Evolutionary conservation across 2,888 invertebrate species (phyloP), one percentile per base, ranked within the genome.

Genomic region (Drosophila quinaria): DNA sequence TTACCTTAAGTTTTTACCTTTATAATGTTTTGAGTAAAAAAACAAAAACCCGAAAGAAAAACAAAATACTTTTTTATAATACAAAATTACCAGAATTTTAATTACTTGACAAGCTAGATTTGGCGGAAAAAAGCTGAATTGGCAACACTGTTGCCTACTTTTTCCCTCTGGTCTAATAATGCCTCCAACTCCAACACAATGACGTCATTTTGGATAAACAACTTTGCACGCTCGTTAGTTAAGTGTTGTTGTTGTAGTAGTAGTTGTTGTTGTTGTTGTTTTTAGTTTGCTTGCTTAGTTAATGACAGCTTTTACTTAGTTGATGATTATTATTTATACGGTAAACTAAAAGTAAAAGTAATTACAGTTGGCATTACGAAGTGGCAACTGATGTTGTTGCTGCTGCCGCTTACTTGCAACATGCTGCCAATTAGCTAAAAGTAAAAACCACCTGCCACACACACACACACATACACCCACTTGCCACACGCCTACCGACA

Each of bases 391-490:
- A 6, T 29, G 25, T 5, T 25, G 25, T 1, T 25, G 5, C 5
- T 52, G 39, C 51, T 37, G 37, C 4, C 41, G 33, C 39, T 39
- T 55, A 56, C 58, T 35, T 60, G 65, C 66, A 70, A 54, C 61
- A 49, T 39, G 76, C 64, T 50, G 67, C 37, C 77, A 76, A 76
- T 77, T 76, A 76, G 76, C 72, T 63, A 76, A 76, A 71, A 61
- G 71, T 63, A 35, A 69, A 41, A 64, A 61, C 33, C 31, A 66
- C 51, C 64, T 58, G 46, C 49, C 5, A 49, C 22, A 33, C 29
- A 22, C 29, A 25, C 17, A 11, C 55, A 56, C 17, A 44, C 44
- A 44, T 8, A 46, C 35, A 9, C 25, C 5, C 6, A 25, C 5
- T 42, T 17, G 11, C 31, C n/a, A 5, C 17, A 9, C 42, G 13